These are phyloP conservation scores for Archilochus colubris DNA, from an alignment of 2,113 vertebrate genomes.

Conservation along the genomic window DNA sequence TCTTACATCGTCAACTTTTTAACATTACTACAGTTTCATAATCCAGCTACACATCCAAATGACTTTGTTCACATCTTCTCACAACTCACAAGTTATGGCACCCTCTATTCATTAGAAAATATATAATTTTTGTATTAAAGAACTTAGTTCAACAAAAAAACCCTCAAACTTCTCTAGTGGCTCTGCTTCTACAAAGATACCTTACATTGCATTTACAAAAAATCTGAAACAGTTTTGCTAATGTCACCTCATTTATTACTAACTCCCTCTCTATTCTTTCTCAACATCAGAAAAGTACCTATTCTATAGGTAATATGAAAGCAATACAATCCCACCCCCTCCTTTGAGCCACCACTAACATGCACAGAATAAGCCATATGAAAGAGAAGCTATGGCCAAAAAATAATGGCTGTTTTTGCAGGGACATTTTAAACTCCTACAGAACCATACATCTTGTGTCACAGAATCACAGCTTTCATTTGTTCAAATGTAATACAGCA, in stretches of 20 bases:
- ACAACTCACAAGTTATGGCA: neutral
- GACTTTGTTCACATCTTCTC: neutral
- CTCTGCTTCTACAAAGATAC: neutral
- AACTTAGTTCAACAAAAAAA: neutral
- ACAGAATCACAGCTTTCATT: conserved; percentile 6
- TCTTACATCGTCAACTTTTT: neutral
- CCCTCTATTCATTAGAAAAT: neutral
- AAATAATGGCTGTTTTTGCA: neutral
- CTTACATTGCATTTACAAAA: neutral
- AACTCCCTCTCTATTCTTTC: neutral
- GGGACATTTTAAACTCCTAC: neutral
- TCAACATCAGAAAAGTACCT: neutral
- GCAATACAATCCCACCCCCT: neutral
- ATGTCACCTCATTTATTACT: neutral
- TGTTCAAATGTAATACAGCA: neutral
- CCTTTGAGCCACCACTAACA: neutral
- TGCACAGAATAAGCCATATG: neutral
- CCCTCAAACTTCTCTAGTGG: neutral
- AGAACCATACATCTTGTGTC: neutral
- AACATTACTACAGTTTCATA: neutral
- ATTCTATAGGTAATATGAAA: neutral
- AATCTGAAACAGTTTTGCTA: neutral
- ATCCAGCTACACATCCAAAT: neutral
- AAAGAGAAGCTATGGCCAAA: neutral
- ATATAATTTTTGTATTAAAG: neutral